phyloP scores from a whole-genome alignment of 1,140 invertebrate genomes.

The Pogonomyrmex barbatus region DNA sequence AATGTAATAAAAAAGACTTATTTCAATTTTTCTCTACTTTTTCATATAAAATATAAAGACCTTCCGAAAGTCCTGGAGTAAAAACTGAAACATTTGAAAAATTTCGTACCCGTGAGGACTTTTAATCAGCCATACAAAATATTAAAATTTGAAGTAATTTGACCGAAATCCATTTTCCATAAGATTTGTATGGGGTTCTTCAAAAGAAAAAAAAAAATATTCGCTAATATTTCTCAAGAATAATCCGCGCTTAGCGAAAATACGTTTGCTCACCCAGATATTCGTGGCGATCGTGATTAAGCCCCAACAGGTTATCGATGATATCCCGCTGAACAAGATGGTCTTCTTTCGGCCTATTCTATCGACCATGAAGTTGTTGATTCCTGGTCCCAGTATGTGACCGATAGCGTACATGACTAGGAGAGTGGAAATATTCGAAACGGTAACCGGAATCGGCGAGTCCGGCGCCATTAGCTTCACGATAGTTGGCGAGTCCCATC shows the following conservation, averaged over 20 bases:
- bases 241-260: neutral
- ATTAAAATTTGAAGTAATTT: too few relatives aligned
- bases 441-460: conserved; percentile 70
- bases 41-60: too few relatives aligned
- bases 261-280: conserved; percentile 83
- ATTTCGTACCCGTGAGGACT: too few relatives aligned
- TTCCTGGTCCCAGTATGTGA: conserved; percentile 82
- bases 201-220: neutral
- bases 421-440: conserved; percentile 82
- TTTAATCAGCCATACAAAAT: too few relatives aligned
- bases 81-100: too few relatives aligned
- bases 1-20: too few relatives aligned
- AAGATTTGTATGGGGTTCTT: too few relatives aligned
- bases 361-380: conserved; percentile 81
- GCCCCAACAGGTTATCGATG: conserved; percentile 88
- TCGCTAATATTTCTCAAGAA: neutral
- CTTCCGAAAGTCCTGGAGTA: too few relatives aligned
- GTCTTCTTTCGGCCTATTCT: conserved; percentile 89
- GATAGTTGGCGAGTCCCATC: conserved; percentile 85
- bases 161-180: too few relatives aligned
- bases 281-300: conserved; percentile 86
- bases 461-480: conserved; percentile 77
- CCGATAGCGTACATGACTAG: conserved; percentile 83
- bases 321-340: conserved; percentile 87
- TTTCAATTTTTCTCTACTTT: too few relatives aligned